Evolutionary conservation across 2,888 invertebrate genomes (phyloP).

Genomic region (Apocheima hispidaria): DNA sequence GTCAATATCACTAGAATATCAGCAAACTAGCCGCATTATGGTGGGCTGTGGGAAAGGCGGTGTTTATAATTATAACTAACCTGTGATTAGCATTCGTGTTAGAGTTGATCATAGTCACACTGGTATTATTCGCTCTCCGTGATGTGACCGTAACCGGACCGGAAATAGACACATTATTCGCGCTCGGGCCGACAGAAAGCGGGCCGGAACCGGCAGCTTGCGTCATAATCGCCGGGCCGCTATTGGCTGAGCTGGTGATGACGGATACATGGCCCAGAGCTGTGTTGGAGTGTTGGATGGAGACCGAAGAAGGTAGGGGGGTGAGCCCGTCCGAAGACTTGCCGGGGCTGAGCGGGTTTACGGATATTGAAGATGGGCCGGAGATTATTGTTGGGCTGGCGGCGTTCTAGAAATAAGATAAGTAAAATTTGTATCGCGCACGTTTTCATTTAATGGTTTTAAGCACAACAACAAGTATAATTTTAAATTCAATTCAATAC

Average conservation of each 20-base stretch:
- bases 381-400: constrained; percentile 66
- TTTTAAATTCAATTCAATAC: too few species aligned
- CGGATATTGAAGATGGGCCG: constrained; percentile 71
- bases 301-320: constrained; percentile 66
- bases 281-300: constrained; percentile 74
- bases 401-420: constrained; percentile 52
- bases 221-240: constrained; percentile 37
- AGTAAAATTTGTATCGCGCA: too few species aligned
- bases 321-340: constrained; percentile 74
- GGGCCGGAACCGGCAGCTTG: constrained; percentile 49
- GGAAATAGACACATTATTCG: constrained; percentile 72
- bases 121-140: constrained; percentile 90
- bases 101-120: constrained; percentile 88
- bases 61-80: neutral
- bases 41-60: neutral
- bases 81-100: constrained; percentile 46
- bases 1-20: neutral
- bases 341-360: constrained; percentile 70
- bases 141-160: constrained; percentile 88
- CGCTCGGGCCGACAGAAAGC: constrained; percentile 36
- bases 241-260: constrained; percentile 49
- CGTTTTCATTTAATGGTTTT: too few species aligned
- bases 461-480: too few species aligned
- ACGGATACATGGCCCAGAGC: constrained; percentile 74
- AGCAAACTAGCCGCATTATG: neutral